phyloP scores from a whole-genome alignment of 2,888 invertebrate species.

The Drosophila parthenogenetica region DNA sequence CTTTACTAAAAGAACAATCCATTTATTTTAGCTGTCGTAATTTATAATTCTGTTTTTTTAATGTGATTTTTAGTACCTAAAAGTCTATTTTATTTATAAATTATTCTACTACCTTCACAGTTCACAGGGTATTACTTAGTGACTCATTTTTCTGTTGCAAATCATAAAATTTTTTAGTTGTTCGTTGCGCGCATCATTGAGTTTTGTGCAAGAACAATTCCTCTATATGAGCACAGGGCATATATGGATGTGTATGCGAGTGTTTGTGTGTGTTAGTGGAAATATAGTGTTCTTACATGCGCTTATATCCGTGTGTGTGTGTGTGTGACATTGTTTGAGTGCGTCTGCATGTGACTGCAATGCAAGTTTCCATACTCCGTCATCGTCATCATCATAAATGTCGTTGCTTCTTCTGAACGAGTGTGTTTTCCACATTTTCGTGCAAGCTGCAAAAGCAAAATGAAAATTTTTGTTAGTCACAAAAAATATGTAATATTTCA shows the following conservation, averaged over 20 bases:
- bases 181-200: slow-evolving; percentile 61
- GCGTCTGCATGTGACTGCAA: slow-evolving; percentile 55
- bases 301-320: slow-evolving; percentile 25
- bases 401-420: slow-evolving; percentile 27
- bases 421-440: neutral
- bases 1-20: too few species aligned
- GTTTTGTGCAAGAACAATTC: slow-evolving; percentile 75
- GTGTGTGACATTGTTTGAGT: slow-evolving; percentile 48
- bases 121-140: slow-evolving; percentile 9
- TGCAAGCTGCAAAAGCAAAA: neutral
- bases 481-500: slow-evolving; percentile 33
- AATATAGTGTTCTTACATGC: slow-evolving; percentile 6
- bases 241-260: slow-evolving; percentile 15
- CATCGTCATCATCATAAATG: slow-evolving; percentile 65
- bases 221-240: slow-evolving; percentile 32
- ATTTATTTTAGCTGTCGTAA: too few species aligned
- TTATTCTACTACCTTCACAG: neutral
- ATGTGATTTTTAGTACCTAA: too few species aligned
- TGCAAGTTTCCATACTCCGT: slow-evolving; percentile 57
- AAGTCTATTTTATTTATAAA: neutral
- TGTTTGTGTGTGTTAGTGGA: slow-evolving; percentile 16
- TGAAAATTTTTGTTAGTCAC: slow-evolving; percentile 6
- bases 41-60: too few species aligned
- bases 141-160: fast-evolving
- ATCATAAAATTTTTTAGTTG: slow-evolving; percentile 39